Evolutionary conservation across 2,113 vertebrate species (phyloP).

Genomic region (Gasterosteus aculeatus): DNA sequence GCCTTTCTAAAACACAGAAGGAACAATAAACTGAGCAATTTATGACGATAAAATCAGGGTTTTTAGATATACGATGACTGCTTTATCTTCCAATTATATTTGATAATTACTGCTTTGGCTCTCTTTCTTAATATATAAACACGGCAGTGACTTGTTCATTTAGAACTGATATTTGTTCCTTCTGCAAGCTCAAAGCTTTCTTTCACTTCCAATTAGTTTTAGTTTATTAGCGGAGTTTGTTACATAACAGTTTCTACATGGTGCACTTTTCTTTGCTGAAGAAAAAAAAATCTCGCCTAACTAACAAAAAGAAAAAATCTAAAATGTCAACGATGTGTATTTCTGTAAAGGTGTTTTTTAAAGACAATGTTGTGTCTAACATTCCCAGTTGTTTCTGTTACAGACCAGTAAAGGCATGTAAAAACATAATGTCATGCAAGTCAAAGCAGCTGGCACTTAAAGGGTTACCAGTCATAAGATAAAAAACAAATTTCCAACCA

Average conservation of each 20-base stretch:
- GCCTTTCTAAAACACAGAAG: constrained; percentile 3
- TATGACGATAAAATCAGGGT: constrained; percentile 6
- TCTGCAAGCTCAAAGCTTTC: not conserved
- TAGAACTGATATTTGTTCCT: not conserved
- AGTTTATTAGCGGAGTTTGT: not conserved
- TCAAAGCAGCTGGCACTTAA: constrained; percentile 1
- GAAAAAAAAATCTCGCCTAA: no score
- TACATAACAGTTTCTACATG: not conserved
- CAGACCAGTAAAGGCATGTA: not conserved
- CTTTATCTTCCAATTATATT: not conserved
- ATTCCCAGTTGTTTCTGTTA: not conserved
- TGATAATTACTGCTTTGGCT: not conserved
- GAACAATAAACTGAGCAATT: not conserved
- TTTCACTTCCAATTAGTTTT: not conserved
- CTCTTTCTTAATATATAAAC: not conserved
- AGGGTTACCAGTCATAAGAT: not conserved
- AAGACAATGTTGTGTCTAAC: not conserved
- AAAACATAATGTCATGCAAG: not conserved
- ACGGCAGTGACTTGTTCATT: not conserved
- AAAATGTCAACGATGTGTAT: constrained; percentile 6
- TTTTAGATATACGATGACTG: not conserved
- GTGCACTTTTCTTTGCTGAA: not conserved
- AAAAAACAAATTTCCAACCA: not conserved
- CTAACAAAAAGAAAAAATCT: not conserved
- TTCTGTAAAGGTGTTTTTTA: constrained; percentile 4